These are phyloP conservation scores for Drosophila mimica DNA, from an alignment of 2,888 invertebrate species.

Conservation along the genomic window DNA sequence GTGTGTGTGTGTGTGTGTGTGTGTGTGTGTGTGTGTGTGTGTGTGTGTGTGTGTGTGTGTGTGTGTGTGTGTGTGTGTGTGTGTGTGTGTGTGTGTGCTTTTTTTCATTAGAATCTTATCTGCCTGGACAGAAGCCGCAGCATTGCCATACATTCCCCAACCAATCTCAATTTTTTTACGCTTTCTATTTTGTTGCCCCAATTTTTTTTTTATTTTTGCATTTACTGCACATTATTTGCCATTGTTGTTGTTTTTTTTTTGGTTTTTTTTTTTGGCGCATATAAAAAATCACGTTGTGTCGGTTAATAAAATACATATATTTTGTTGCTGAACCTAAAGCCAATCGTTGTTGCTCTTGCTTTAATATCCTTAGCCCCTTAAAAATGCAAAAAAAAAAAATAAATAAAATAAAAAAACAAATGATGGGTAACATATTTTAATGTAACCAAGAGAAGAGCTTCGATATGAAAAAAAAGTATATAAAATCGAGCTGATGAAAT, in stretches of 20 bases:
- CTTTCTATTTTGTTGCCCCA: slow-evolving; percentile 17
- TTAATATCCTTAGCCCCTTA: background rate
- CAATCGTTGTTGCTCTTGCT: slow-evolving; percentile 4
- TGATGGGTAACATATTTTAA: background rate
- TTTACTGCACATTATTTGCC: slow-evolving; percentile 23
- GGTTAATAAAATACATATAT: slow-evolving; percentile 44
- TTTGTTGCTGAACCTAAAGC: slow-evolving; percentile 14
- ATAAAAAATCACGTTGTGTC: slow-evolving; percentile 42
- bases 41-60: background rate
- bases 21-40: background rate
- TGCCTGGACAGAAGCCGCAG: slow-evolving; percentile 27
- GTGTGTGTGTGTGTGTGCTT: slow-evolving; percentile 7
- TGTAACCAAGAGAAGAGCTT: background rate
- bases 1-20: slow-evolving; percentile 8
- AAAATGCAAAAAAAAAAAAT: background rate
- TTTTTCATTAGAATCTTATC: slow-evolving; percentile 52
- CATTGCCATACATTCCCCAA: slow-evolving; percentile 21
- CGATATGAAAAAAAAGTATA: background rate
- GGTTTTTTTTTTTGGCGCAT: slow-evolving; percentile 30
- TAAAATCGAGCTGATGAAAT: background rate
- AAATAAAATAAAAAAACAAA: background rate
- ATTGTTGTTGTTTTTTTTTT: slow-evolving; percentile 16
- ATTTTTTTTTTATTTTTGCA: slow-evolving; percentile 34
- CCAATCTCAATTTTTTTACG: slow-evolving; percentile 11
- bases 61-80: background rate